Evolutionary conservation across 2,888 invertebrate genomes (phyloP), one percentile per base, ranked within the genome.

Genomic region (Brenthis ino): DNA sequence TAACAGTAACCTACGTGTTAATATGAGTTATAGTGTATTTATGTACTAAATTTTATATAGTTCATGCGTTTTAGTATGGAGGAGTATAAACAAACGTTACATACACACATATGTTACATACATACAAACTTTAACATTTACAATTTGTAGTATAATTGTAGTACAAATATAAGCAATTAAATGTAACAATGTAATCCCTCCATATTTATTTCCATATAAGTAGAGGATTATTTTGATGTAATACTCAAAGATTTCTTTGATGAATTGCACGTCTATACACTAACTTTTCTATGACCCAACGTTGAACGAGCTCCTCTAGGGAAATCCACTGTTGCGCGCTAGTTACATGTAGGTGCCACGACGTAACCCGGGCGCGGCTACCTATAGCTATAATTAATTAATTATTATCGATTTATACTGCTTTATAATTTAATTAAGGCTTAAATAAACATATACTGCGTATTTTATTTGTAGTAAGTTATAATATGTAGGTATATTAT

Each of bases 261-360:
- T 33, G 3, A 48, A 50, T 47, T 14, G 14, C 14, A n/a, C 47
- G 20, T 70, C 61, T 72, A 55, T 57, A 33, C 28, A 14, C 16
- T 37, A 57, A 54, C 70, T 86, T 76, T 60, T 91, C 91, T 90
- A 76, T 90, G 89, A 43, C 65, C 65, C 74, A 77, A 84, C 85
- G 83, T 80, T 87, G 88, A 89, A 86, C 84, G 85, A 50, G 75
- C 80, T 86, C 82, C 93, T 92, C 92, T 75, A 79, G 93, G 93
- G 93, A 93, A 93, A 93, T 93, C 90, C 89, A 81, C 83, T 85
- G 88, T 86, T 89, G 86, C 87, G 89, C 88, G 89, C 88, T 92
- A 91, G 90, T 89, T 87, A 88, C 85, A 84, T 73, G 73, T 72
- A 74, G 83, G 83, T 87, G 88, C 85, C 81, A 78, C 80, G 81